These are phyloP conservation scores for Cardiocondyla obscurior DNA, from an alignment of 1,140 invertebrate species.

Conservation along the genomic window DNA sequence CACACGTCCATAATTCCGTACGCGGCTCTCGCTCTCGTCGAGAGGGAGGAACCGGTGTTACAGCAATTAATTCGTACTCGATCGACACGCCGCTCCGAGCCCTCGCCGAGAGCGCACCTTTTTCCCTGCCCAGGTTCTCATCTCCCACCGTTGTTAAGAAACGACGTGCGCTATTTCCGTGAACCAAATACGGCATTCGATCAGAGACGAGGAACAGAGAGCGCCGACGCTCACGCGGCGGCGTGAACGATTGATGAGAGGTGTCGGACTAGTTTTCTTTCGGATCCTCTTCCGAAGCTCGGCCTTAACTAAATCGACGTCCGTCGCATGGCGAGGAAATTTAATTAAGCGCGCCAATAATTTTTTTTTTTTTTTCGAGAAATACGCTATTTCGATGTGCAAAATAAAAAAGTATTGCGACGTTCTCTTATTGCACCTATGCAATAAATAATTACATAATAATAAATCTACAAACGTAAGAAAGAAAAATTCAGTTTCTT, in stretches of 20 bases:
- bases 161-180: conserved; percentile 65
- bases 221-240: conserved; percentile 41
- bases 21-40: conserved; percentile 64
- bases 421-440: neutral
- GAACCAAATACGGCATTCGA: conserved; percentile 67
- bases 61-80: conserved; percentile 71
- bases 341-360: neutral
- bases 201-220: conserved; percentile 47
- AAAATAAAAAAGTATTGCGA: neutral
- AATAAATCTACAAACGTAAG: neutral
- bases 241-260: conserved; percentile 48
- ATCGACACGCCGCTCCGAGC: conserved; percentile 60
- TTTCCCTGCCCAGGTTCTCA: conserved; percentile 4
- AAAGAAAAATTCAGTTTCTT: neutral
- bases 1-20: conserved; percentile 54
- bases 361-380: neutral
- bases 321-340: neutral
- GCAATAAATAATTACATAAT: neutral
- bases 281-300: neutral
- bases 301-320: neutral
- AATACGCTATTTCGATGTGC: neutral
- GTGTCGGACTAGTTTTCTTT: conserved; percentile 33
- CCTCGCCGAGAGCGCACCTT: conserved; percentile 27
- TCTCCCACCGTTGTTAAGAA: conserved; percentile 21
- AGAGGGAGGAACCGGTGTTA: conserved; percentile 70